These are phyloP conservation scores for Thelaira solivaga DNA, from an alignment of 2,888 invertebrate species.

Conservation along the genomic window DNA sequence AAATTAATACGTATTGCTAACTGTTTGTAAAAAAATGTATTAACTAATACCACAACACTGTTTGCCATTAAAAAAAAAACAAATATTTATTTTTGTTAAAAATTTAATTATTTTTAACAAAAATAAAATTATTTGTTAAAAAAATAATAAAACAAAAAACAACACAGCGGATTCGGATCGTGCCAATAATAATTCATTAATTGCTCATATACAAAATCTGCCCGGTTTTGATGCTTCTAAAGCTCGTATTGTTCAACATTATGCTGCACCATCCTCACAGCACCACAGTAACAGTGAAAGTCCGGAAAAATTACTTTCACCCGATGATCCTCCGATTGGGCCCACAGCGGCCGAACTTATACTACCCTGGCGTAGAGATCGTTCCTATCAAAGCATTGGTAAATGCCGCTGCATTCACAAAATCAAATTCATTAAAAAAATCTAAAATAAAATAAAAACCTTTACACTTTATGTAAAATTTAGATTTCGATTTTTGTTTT, in stretches of 20 bases:
- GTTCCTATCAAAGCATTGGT: slow-evolving; percentile 85
- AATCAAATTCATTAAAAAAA: slow-evolving; percentile 17
- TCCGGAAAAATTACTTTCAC: slow-evolving; percentile 73
- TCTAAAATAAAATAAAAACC: background rate
- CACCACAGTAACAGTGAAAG: slow-evolving; percentile 67
- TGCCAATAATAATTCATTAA: slow-evolving; percentile 83
- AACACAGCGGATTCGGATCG: slow-evolving; percentile 77
- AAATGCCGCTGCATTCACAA: slow-evolving; percentile 68
- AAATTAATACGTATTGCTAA: slow-evolving; percentile 44
- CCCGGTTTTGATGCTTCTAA: slow-evolving; percentile 84
- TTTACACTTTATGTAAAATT: background rate
- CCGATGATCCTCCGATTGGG: slow-evolving; percentile 79
- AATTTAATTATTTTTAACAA: background rate
- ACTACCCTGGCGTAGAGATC: slow-evolving; percentile 90
- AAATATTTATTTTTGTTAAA: slow-evolving; percentile 34
- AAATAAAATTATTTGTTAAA: background rate
- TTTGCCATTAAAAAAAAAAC: slow-evolving; percentile 13
- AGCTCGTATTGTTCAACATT: slow-evolving; percentile 84
- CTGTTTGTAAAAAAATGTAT: slow-evolving; percentile 18
- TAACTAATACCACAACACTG: background rate
- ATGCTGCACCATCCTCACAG: slow-evolving; percentile 77
- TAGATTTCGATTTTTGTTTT: too few species aligned
- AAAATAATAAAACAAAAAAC: slow-evolving; percentile 23
- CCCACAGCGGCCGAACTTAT: slow-evolving; percentile 88
- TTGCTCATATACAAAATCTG: slow-evolving; percentile 83